Conservation (phyloP, 2,113 vertebrate genomes). For the Cephalopholis sonnerati region DNA sequence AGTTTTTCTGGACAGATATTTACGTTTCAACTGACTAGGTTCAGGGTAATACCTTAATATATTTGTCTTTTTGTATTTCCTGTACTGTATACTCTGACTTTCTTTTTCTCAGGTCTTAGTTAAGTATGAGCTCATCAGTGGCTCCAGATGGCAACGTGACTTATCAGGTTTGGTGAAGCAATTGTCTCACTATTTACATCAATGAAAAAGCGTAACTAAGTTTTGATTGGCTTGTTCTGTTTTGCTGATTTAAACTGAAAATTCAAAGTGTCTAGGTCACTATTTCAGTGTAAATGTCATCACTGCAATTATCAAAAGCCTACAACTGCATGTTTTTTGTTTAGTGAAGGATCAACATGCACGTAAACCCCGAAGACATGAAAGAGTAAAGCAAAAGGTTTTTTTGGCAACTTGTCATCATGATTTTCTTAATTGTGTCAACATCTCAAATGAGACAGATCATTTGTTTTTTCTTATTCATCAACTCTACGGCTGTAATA, state of each 20-base stretch:
- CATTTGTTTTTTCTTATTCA: neutral
- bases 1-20: neutral
- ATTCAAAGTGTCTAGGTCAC: neutral
- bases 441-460: neutral
- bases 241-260: neutral
- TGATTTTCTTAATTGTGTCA: neutral
- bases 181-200: neutral
- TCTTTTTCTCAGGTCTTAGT: slow-evolving; percentile 9
- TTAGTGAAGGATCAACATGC: neutral
- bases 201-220: neutral
- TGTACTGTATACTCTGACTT: neutral
- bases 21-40: neutral
- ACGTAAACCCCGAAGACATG: neutral
- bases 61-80: neutral
- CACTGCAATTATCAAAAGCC: neutral
- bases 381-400: neutral
- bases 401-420: neutral
- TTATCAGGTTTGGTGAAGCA: slow-evolving; percentile 58
- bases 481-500: neutral
- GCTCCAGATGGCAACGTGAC: slow-evolving; percentile 59
- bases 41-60: neutral
- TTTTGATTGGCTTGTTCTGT: neutral
- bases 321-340: neutral
- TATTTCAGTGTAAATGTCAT: neutral
- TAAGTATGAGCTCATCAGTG: slow-evolving; percentile 72